Conservation (phyloP, 1,140 invertebrate genomes). For the Monomorium pharaonis region DNA sequence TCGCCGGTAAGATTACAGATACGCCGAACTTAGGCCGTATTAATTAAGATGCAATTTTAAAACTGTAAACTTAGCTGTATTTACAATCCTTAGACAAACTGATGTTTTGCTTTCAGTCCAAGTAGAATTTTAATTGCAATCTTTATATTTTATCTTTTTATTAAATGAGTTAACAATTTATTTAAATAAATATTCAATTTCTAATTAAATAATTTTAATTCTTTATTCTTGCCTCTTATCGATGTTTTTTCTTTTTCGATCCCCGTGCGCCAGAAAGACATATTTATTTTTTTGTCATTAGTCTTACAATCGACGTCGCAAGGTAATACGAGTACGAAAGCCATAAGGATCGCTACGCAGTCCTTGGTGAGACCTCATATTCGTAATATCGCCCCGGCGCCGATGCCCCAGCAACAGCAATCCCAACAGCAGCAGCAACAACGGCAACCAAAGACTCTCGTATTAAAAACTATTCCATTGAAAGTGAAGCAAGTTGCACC, state of each 20-base stretch:
- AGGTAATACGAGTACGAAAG: slow-evolving; percentile 65
- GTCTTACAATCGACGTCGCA: slow-evolving; percentile 75
- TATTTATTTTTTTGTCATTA: slow-evolving; percentile 55
- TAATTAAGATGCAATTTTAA: no score
- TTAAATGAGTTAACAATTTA: neutral
- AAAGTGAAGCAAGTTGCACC: slow-evolving; percentile 82
- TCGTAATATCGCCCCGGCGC: slow-evolving; percentile 77
- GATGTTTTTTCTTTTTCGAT: no score
- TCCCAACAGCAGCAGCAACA: slow-evolving; percentile 68
- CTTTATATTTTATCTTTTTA: neutral
- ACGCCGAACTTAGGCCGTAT: no score
- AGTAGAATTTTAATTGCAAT: neutral
- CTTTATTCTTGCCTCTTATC: neutral
- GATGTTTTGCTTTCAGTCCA: neutral
- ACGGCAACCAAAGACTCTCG: slow-evolving; percentile 81
- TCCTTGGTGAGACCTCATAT: slow-evolving; percentile 78
- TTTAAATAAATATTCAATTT: neutral
- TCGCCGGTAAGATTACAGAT: no score
- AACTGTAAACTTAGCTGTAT: no score
- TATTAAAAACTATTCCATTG: slow-evolving; percentile 82
- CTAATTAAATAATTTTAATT: neutral
- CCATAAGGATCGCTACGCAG: slow-evolving; percentile 79
- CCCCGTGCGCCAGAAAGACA: neutral
- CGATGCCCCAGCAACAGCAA: slow-evolving; percentile 66
- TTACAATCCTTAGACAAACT: no score